A percentile compares a stretch with the other conserved stretches of the same genome.
phyloP scores from a whole-genome alignment of 2,113 vertebrate genomes.

The Colinus virginianus region DNA sequence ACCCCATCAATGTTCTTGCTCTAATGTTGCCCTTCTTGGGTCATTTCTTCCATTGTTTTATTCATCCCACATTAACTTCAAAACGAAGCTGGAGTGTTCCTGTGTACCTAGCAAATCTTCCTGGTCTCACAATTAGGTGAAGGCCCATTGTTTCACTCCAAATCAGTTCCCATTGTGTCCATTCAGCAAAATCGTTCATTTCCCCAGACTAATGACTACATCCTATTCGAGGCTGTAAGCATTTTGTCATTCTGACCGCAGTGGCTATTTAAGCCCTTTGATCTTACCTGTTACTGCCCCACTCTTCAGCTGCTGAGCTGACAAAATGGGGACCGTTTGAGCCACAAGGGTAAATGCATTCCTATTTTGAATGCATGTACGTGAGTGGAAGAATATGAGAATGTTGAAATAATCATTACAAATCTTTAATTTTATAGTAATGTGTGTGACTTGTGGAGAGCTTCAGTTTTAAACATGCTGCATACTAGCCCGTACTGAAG shows the following conservation, averaged over 20 bases:
- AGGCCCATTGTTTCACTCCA: conserved; percentile 75
- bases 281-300: conserved; percentile 76
- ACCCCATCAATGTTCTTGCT: conserved; percentile 76
- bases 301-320: conserved; percentile 30
- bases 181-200: conserved; percentile 79
- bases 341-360: neutral
- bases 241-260: conserved; percentile 77
- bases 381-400: neutral
- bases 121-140: conserved; percentile 76
- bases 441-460: neutral
- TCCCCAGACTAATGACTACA: conserved; percentile 80
- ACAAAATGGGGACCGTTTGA: conserved; percentile 16
- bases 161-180: conserved; percentile 71
- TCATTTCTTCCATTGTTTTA: conserved; percentile 81
- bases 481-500: rapidly evolving
- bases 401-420: neutral
- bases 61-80: conserved; percentile 82
- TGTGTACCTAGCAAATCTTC: conserved; percentile 80
- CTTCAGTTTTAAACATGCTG: neutral
- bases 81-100: conserved; percentile 75
- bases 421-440: neutral
- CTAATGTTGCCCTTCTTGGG: conserved; percentile 71
- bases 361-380: neutral
- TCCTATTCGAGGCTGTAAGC: conserved; percentile 77
- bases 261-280: conserved; percentile 76